phyloP scores from a whole-genome alignment of 2,797 vertebrate genomes.

The Ctenochaetus hawaiiensis region DNA sequence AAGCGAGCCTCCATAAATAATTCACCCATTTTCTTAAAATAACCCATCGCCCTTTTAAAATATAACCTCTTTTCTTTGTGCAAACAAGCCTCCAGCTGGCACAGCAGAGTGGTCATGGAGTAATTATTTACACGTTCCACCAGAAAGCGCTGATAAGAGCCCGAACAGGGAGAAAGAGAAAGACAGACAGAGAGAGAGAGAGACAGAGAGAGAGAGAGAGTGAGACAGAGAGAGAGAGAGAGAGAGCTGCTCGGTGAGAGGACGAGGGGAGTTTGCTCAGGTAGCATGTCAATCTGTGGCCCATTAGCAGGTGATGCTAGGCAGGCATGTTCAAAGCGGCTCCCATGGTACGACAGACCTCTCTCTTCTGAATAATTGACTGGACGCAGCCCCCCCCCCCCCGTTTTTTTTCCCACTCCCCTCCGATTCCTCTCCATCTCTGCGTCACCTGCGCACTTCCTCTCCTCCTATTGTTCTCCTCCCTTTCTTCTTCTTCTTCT shows the following conservation, averaged over 20 bases:
- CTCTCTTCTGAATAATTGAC: constrained; percentile 77
- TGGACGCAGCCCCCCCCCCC: constrained; percentile 17
- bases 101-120: constrained; percentile 66
- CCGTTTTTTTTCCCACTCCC: constrained; percentile 8
- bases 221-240: no score
- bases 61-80: constrained; percentile 63
- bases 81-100: constrained; percentile 65
- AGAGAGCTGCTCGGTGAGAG: background rate
- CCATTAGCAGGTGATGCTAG: constrained; percentile 72
- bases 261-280: constrained; percentile 43
- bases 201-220: no score
- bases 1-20: constrained; percentile 66
- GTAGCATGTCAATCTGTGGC: constrained; percentile 69
- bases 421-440: constrained; percentile 31
- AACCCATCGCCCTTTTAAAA: constrained; percentile 68
- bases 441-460: constrained; percentile 33
- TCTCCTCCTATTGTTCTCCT: constrained; percentile 33
- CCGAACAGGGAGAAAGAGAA: background rate
- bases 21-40: constrained; percentile 77
- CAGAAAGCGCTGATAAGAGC: constrained; percentile 68
- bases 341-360: constrained; percentile 54
- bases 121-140: constrained; percentile 76
- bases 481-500: background rate
- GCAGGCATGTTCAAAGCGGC: constrained; percentile 64
- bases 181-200: no score